Base-by-base conservation (phyloP, 2,888 invertebrate species). In the Dynastes tityus region DNA sequence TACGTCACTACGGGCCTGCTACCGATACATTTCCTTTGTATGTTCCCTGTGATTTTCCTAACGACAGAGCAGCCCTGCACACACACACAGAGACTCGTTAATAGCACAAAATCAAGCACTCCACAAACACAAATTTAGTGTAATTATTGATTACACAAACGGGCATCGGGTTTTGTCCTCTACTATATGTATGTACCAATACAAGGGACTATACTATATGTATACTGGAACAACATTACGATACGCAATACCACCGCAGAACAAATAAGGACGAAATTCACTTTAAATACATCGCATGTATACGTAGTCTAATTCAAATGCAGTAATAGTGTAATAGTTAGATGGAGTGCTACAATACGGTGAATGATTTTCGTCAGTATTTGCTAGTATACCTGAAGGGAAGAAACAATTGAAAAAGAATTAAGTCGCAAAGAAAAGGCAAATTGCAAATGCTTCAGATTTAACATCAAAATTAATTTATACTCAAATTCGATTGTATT, bases 81-180 rank as follows among this genome's bases (percentile, higher is more conserved):
- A 53, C 9, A 9, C 53, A 53, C 3, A 9, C 9, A 37, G 37
- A 37, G 37, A 3, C 6, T 37, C 37, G 53, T 53, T 53, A 64
- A 64, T 32, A 37, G 37, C 37, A 64, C 64, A 64, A 64, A 64
- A 64, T 64, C 64, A 64, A 64, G 37, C 37, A 37, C 64, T 29
- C 32, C 37, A 64, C 29, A 64, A 29, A 64, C 64, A 64, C 8
- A 32, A 64, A 64, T 64, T 64, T 37, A 37, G 64, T 64, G 64
- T 37, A 29, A 64, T 64, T 64, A 64, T 64, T 64, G 64, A 64
- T 64, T 64, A 64, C 64, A 32, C 64, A 64, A 64, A 64, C 64
- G 22, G 2, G 13, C 37, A 16, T 37, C 37, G 64, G 64, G 32
- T 64, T 64, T 64, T 64, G 64, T 64, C 40, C 64, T 32, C 37